Evolutionary conservation across 2,888 invertebrate genomes (phyloP).

Genomic region (Lysandra coridon): DNA sequence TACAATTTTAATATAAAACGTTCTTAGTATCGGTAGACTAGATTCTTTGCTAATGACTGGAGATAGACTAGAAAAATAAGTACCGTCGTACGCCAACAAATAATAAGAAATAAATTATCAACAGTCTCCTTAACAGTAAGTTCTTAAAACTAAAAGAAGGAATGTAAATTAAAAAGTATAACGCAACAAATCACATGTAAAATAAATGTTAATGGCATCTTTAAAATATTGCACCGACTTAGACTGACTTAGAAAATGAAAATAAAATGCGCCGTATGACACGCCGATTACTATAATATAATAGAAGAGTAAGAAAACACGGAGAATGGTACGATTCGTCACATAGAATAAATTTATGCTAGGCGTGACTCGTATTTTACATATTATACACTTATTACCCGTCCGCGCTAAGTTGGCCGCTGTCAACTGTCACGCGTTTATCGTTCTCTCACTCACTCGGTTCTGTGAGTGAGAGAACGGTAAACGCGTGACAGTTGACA

Average conservation of each 20-base stretch:
- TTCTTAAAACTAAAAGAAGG: constrained; percentile 45
- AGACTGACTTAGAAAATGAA: constrained; percentile 19
- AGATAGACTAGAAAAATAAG: constrained; percentile 45
- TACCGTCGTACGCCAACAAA: constrained; percentile 39
- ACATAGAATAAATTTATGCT: constrained; percentile 5
- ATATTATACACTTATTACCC: not conserved
- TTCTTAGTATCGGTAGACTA: constrained; percentile 44
- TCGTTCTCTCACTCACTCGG: too few species aligned
- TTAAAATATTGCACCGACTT: constrained; percentile 35
- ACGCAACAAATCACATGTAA: constrained; percentile 34
- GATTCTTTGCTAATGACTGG: constrained; percentile 46
- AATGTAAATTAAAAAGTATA: constrained; percentile 44
- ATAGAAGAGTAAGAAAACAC: constrained; percentile 9
- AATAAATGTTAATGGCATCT: constrained; percentile 36
- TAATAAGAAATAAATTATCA: constrained; percentile 46
- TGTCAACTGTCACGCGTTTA: too few species aligned
- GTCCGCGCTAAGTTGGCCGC: too few species aligned
- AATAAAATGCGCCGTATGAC: not conserved
- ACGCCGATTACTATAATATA: not conserved
- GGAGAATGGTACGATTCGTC: not conserved
- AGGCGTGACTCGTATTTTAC: constrained; percentile 17
- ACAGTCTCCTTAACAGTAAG: constrained; percentile 44
- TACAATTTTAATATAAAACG: constrained; percentile 47
- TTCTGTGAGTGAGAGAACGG: too few species aligned
- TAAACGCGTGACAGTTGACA: too few species aligned